phyloP scores from a whole-genome alignment of 2,113 vertebrate species.

The Callionymus lyra region DNA sequence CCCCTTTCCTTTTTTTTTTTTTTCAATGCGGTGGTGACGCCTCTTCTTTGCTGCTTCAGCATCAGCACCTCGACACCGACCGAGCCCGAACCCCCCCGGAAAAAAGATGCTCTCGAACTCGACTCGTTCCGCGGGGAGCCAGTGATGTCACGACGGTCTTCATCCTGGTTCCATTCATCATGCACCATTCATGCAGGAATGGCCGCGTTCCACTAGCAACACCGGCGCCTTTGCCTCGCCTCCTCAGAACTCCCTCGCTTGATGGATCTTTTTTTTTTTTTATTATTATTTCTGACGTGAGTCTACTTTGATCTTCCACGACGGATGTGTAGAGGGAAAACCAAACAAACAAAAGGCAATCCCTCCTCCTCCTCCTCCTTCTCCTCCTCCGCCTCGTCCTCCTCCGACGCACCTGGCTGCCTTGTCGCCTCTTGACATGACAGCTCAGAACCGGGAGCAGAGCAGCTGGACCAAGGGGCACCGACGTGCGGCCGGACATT shows the following conservation, averaged over 20 bases:
- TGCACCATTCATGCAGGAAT: conserved; percentile 59
- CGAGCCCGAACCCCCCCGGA: conserved; percentile 34
- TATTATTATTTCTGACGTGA: conserved; percentile 37
- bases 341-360: conserved; percentile 56
- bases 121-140: conserved; percentile 10
- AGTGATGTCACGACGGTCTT: conserved; percentile 5
- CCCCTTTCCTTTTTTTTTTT: conserved; percentile 14
- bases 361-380: conserved; percentile 33
- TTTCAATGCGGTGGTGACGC: conserved; percentile 52
- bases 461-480: conserved; percentile 64
- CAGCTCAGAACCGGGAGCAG: conserved; percentile 54
- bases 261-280: conserved; percentile 24
- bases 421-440: conserved; percentile 71
- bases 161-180: conserved; percentile 50
- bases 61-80: conserved; percentile 65
- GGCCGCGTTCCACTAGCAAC: conserved; percentile 38
- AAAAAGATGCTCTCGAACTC: conserved; percentile 35
- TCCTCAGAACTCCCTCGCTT: conserved; percentile 6
- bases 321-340: conserved; percentile 46
- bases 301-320: conserved; percentile 36
- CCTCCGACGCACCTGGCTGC: conserved; percentile 63
- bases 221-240: conserved; percentile 7
- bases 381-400: conserved; percentile 63
- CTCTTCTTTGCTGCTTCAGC: conserved; percentile 54
- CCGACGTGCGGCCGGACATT: conserved; percentile 62